phyloP scores from a whole-genome alignment of 2,888 invertebrate genomes.

The Criorhina ranunculi region DNA sequence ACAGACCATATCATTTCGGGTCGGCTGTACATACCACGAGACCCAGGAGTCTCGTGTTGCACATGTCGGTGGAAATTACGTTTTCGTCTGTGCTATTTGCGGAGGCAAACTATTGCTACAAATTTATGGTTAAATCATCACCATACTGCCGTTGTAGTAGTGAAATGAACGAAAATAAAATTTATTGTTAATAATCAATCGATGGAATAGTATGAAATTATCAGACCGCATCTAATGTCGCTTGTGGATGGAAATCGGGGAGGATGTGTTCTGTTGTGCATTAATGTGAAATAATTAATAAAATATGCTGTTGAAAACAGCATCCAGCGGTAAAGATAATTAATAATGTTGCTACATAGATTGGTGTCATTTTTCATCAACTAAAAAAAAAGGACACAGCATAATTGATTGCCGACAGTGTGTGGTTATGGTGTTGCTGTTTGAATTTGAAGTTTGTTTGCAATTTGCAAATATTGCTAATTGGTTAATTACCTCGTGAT shows the following conservation, averaged over 20 bases:
- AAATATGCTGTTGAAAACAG: conserved; percentile 20
- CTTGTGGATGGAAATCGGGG: neutral
- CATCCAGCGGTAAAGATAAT: conserved; percentile 34
- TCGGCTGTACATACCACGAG: neutral
- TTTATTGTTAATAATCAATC: conserved; percentile 62
- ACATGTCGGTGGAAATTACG: neutral
- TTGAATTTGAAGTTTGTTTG: conserved; percentile 36
- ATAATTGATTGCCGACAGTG: conserved; percentile 43
- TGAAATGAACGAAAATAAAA: conserved; percentile 34
- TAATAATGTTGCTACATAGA: conserved; percentile 30
- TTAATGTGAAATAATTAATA: conserved; percentile 49
- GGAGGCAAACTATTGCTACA: conserved; percentile 23
- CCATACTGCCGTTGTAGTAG: conserved; percentile 29
- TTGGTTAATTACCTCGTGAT: conserved; percentile 68
- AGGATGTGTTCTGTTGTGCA: neutral
- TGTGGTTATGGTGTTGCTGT: neutral
- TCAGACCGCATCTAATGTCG: conserved; percentile 8
- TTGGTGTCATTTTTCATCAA: neutral
- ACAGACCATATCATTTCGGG: conserved; percentile 34
- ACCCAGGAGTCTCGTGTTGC: neutral
- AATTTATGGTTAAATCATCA: conserved; percentile 49
- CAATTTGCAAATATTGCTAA: conserved; percentile 56
- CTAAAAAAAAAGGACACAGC: neutral
- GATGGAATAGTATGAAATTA: conserved; percentile 33
- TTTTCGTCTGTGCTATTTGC: neutral